Evolutionary conservation across 1,140 invertebrate genomes (phyloP).

Genomic region (Triops cancriformis): DNA sequence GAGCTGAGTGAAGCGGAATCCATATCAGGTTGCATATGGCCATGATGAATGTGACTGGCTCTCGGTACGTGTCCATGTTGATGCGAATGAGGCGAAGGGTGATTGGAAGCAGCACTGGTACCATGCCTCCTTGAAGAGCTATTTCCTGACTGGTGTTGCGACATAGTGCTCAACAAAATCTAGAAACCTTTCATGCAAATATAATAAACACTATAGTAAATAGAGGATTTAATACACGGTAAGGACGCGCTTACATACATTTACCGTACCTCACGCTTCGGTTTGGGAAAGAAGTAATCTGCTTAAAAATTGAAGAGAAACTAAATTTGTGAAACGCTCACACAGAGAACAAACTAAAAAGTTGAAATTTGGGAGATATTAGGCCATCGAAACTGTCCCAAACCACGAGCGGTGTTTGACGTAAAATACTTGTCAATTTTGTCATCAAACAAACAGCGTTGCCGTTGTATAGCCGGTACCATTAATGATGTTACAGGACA

Average conservation of each 20-base stretch:
- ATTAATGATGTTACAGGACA: too few species aligned
- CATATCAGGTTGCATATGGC: constrained; percentile 26
- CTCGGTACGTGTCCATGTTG: not conserved
- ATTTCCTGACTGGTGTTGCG: not conserved
- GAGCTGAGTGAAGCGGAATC: constrained; percentile 30
- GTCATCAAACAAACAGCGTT: constrained; percentile 6
- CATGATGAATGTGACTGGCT: constrained; percentile 15
- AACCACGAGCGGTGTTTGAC: not conserved
- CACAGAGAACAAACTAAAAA: too few species aligned
- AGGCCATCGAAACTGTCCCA: not conserved
- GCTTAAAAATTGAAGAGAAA: not conserved
- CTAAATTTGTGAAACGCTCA: not conserved
- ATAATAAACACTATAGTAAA: not conserved
- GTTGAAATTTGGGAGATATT: not conserved
- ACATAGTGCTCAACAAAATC: not conserved
- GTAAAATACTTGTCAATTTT: not conserved
- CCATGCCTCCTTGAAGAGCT: not conserved
- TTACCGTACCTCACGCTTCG: not conserved
- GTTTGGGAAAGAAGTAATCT: not conserved
- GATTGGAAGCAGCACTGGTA: not conserved
- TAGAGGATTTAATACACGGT: not conserved
- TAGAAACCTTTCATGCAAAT: not conserved
- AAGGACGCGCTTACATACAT: not conserved
- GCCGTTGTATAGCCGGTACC: not conserved
- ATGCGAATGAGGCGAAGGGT: not conserved